Evolutionary conservation across 30 jellyfish, hydroid and myxozoan genomes (phyloP).

Genomic region (Sanderia malayensis): DNA sequence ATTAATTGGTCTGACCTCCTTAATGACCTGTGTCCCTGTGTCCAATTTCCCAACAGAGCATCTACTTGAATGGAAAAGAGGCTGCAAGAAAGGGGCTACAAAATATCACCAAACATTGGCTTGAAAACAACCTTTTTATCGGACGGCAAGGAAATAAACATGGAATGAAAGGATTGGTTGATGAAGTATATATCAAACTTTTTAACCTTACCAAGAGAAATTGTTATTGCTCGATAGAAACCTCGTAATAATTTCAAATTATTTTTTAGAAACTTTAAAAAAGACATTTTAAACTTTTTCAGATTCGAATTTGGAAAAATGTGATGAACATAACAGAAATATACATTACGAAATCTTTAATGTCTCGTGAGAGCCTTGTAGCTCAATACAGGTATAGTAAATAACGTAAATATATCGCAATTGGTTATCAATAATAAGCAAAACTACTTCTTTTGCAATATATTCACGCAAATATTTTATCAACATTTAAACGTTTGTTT

Average conservation of each 20-base stretch:
- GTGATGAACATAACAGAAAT: neutral
- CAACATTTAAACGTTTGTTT: neutral
- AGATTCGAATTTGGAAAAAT: neutral
- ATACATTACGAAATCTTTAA: neutral
- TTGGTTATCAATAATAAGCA: neutral
- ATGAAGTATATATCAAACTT: too few relatives aligned
- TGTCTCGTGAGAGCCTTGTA: neutral
- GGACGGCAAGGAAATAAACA: constrained; percentile 18
- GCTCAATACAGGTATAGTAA: neutral
- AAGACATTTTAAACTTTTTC: too few relatives aligned
- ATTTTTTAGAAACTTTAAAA: neutral
- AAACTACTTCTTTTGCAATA: neutral
- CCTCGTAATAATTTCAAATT: too few relatives aligned
- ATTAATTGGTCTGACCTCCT: neutral
- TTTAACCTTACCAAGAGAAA: too few relatives aligned
- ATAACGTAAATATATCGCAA: neutral
- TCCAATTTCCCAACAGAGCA: neutral
- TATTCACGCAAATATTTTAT: neutral
- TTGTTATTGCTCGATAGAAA: too few relatives aligned
- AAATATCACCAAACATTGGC: neutral
- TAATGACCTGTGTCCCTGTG: neutral
- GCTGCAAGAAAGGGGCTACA: constrained; percentile 12
- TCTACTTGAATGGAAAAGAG: constrained; percentile 33
- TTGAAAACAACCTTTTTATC: neutral
- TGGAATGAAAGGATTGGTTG: constrained; percentile 38